phyloP scores from a whole-genome alignment of 2,888 invertebrate species.

The Anorthoa munda region DNA sequence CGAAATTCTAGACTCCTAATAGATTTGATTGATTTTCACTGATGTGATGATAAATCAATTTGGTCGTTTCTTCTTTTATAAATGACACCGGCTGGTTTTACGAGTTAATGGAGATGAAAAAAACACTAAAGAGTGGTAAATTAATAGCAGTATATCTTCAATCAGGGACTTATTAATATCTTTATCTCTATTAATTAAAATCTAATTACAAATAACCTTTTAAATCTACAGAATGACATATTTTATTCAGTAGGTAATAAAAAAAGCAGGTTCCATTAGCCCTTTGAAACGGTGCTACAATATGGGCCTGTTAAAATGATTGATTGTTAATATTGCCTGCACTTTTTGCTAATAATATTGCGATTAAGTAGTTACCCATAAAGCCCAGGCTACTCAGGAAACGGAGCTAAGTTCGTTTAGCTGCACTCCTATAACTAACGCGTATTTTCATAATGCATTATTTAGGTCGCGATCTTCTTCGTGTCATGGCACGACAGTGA shows the following conservation, averaged over 20 bases:
- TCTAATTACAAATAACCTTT: not conserved
- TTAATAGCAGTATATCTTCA: not conserved
- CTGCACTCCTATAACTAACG: too few relatives aligned
- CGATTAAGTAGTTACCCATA: slow-evolving; percentile 1
- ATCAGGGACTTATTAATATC: not conserved
- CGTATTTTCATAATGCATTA: too few relatives aligned
- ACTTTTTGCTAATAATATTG: slow-evolving; percentile 30
- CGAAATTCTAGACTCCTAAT: too few relatives aligned
- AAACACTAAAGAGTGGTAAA: not conserved
- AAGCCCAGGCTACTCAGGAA: too few relatives aligned
- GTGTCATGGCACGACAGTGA: too few relatives aligned
- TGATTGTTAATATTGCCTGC: slow-evolving; percentile 17
- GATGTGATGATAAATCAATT: too few relatives aligned
- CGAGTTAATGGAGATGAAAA: not conserved
- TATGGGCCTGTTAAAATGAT: slow-evolving; percentile 27
- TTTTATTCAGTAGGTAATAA: not conserved
- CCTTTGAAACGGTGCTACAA: not conserved
- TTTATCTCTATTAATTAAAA: not conserved
- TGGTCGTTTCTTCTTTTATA: too few relatives aligned
- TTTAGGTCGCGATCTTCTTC: too few relatives aligned
- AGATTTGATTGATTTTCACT: too few relatives aligned
- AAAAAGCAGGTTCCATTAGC: not conserved
- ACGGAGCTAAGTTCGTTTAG: too few relatives aligned
- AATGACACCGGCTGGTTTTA: too few relatives aligned
- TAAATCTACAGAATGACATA: not conserved